Conservation (phyloP, 2,888 invertebrate species). For the Diarsia dahlii region DNA sequence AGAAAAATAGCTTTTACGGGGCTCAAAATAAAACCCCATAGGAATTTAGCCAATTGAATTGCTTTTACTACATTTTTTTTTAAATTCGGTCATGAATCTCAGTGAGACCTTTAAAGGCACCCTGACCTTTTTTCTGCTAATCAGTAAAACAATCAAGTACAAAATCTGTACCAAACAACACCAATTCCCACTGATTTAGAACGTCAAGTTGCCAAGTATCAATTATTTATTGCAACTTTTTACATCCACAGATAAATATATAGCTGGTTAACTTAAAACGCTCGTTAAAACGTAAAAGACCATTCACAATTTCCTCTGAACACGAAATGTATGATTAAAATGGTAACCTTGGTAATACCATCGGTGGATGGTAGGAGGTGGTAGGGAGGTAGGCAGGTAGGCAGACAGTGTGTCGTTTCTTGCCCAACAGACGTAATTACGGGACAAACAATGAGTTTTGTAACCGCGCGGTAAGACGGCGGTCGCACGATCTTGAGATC, state of each 20-base stretch:
- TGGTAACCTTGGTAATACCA: constrained; percentile 33
- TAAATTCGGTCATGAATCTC: background rate
- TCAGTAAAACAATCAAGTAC: background rate
- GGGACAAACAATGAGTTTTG: constrained; percentile 83
- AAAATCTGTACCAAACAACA: background rate
- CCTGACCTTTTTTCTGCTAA: background rate
- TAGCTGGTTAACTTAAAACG: constrained; percentile 18
- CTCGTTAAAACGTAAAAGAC: constrained; percentile 41
- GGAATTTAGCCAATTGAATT: background rate
- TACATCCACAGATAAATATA: constrained; percentile 29
- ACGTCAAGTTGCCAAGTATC: background rate
- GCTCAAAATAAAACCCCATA: background rate
- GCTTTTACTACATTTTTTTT: too few relatives aligned
- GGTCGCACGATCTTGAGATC: constrained; percentile 82
- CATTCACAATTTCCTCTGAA: constrained; percentile 50
- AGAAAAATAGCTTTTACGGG: background rate
- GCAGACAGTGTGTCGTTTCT: constrained; percentile 64
- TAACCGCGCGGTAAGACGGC: constrained; percentile 68
- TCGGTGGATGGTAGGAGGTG: constrained; percentile 11
- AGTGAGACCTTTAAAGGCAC: background rate
- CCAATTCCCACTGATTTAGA: background rate
- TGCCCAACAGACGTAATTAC: constrained; percentile 79
- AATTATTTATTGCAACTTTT: constrained; percentile 33
- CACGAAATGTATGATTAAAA: constrained; percentile 37
- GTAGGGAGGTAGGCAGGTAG: constrained; percentile 9